Evolutionary conservation across 2,888 invertebrate genomes (phyloP), one percentile per base, ranked within the genome.

Genomic region (Cheilosia vulpina): DNA sequence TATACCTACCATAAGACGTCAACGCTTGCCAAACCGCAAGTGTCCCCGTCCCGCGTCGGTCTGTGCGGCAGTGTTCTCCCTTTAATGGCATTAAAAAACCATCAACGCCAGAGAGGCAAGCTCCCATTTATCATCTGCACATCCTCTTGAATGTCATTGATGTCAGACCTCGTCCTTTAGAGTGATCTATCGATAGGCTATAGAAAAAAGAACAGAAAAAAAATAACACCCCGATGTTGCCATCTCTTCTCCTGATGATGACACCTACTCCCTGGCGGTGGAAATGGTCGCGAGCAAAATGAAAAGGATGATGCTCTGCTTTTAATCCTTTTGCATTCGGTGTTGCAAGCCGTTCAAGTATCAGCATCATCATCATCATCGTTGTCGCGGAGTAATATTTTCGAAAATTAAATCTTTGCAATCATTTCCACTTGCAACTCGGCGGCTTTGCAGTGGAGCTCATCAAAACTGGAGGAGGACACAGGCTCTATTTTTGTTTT

Each of bases 91-190:
- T 85, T 81, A 85, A 81, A 81, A 81, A 81, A 81, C 81, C 81
- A 85, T 85, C 84, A 62, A 85, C 65, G 81, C 68, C 83, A 85
- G 77, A 72, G 81, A 81, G 71, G 50, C 68, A 38, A 52, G 53
- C 77, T 66, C 81, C 81, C 85, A 85, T 85, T 85, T 85, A 85
- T 85, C 85, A 85, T 85, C 81, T 76, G 81, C 85, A 85, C 76
- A 76, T 76, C 85, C 85, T 85, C 81, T 85, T 81, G 85, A 85
- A 77, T 63, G 85, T 68, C 80, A 85, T 81, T 85, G 85, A 80
- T 85, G 85, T 85, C 87, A 81, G 58, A 78, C 82, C 77, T 69
- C 81, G 77, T 78, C 81, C 82, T 87, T 78, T 55, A 45, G 65
- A 73, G 77, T 82, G 72, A 87, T 82, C 87, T 78, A 78, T 87